Base-by-base conservation (phyloP, 64 coral and sea anemone species). In the Montipora efflorescens region DNA sequence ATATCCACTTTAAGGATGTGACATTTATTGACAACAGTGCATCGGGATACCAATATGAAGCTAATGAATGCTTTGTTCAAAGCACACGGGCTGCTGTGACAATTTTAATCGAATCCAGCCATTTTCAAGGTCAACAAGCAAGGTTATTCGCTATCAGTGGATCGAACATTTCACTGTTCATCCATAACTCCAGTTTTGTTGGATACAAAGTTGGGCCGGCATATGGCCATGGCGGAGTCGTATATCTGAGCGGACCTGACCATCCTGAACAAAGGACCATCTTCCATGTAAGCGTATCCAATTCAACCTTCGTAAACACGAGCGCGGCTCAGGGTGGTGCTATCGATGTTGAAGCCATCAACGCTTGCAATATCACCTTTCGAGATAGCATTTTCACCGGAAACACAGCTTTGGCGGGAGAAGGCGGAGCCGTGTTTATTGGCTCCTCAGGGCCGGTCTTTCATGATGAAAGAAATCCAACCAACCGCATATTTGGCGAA, bases 131-230 rank as follows among this genome's bases (percentile, higher is more conserved):
- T 46, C 47, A 76, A 18, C 0, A 89, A 23, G 36, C 87, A 13
- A 14, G 93, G 21, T 57, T 46, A 20, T 59, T 88, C 59, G 23
- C n/a, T 50, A 9, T 94, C 5, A 83, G 2, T 0, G 88, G 67
- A 36, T 14, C 53, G 23, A 84, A 94, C 7, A 69, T 75, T 59
- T 67, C 80, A 25, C 70, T 94, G 9, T 12, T 48, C 7, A 84
- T 94, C 18, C 25, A 50, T 70, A 46, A 74, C 53, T 90, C 78
- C 36, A 21, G 28, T 18, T 90, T 94, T 75, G 3, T 14, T 74
- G 87, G 68, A 11, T 87, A 94, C 49, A 83, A 28, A 59, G 36
- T 44, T 1, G n/a, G 19, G 19, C 7, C 6, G 53, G 53, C 7
- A 57, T 18, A 14, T 18, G 67, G 66, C 43, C 1, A 9, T 8